Base-by-base conservation (phyloP, 2,797 vertebrate species). In the Lerista edwardsae region DNA sequence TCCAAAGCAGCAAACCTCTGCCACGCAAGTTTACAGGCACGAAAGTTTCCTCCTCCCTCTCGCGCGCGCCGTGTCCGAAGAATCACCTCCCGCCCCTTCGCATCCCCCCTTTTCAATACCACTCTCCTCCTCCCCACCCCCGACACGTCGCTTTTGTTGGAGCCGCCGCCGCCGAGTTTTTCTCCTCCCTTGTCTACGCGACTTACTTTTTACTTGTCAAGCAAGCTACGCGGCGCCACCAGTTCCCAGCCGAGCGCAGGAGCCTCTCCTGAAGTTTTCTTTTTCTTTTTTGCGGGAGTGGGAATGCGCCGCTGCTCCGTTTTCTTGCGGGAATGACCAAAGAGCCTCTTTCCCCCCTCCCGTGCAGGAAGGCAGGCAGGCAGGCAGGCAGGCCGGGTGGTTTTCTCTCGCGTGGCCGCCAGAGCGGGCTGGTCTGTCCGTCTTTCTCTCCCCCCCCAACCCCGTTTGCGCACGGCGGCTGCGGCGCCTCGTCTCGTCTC, bases 121-220 rank as follows among this genome's bases (percentile, higher is more conserved):
- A 34, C 34, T 77, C 31, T 25, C 82, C 29, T 69, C 27, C 79
- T 41, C 76, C 59, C 25, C 25, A n/a, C 31, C 2, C 17, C 6
- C 21, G 36, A 27, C 72, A 2, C 59, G 29, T 34, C 23, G 11
- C 10, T 44, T n/a, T 19, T 3, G 27, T 2, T 15, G n/a, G 39
- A 74, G 69, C 34, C 31, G 1, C 12, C 51, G 5, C 34, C 41
- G 2, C 41, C 80, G 8, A 44, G 44, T 27, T 17, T 4, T 3
- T 1, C 47, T 2, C 41, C 41, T 29, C 31, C 8, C 6, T 4
- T 1, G 11, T 19, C 29, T 31, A 19, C 23, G 8, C 65, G 21
- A 72, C 83, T 84, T 72, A 79, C 83, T 71, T 71, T 15, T 1
- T 8, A 29, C 62, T 71, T 65, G 71, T 27, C 74, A 68, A 57